These are phyloP conservation scores for Otocyon megalotis DNA, from an alignment of 2,113 vertebrate species.

Conservation along the genomic window DNA sequence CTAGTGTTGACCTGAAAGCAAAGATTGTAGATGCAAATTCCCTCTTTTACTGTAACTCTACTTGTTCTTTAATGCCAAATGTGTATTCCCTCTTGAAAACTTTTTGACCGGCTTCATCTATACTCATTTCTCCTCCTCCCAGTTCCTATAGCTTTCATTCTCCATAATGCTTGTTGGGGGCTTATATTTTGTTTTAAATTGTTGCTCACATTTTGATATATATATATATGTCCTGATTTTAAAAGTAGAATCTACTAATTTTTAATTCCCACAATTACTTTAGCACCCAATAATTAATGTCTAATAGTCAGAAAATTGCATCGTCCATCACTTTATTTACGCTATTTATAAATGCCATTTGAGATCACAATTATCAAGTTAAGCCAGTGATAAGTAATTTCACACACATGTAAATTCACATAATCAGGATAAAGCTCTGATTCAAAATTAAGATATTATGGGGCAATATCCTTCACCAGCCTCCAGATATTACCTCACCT, in stretches of 20 bases:
- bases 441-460: not conserved
- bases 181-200: constrained; percentile 35
- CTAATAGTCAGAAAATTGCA: constrained; percentile 61
- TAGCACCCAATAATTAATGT: constrained; percentile 64
- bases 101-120: not conserved
- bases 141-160: not conserved
- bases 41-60: not conserved
- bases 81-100: not conserved
- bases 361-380: constrained; percentile 60
- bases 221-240: constrained; percentile 15
- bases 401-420: constrained; percentile 26
- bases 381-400: constrained; percentile 65
- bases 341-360: constrained; percentile 48
- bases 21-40: not conserved
- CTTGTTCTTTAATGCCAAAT: not conserved
- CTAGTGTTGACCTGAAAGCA: not conserved
- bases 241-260: constrained; percentile 32
- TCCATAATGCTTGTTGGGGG: not conserved
- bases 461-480: not conserved
- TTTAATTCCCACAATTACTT: constrained; percentile 41
- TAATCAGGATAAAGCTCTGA: constrained; percentile 35
- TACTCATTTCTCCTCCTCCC: not conserved
- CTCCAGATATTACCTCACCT: not conserved
- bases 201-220: constrained; percentile 11
- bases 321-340: constrained; percentile 62